phyloP scores from a whole-genome alignment of 2,113 vertebrate species.

The Baryphthengus martii region DNA sequence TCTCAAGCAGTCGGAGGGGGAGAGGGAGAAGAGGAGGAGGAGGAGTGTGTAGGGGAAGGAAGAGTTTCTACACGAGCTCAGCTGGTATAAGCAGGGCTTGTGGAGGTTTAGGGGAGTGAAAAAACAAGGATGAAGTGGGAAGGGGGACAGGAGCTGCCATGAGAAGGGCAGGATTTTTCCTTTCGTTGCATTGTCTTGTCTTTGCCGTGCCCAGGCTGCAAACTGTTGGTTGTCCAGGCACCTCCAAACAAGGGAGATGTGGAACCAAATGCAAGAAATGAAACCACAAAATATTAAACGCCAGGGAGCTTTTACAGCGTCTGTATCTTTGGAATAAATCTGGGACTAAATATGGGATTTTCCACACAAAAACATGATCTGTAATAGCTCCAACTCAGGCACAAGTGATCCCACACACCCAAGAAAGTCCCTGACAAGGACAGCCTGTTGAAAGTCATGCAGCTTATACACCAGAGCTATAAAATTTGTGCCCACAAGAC shows the following conservation, averaged over 20 bases:
- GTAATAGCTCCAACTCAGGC: background rate
- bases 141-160: background rate
- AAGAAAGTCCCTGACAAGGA: background rate
- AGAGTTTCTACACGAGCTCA: background rate
- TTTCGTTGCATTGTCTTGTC: background rate
- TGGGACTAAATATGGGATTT: background rate
- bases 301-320: rapidly evolving
- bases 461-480: background rate
- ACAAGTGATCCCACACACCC: background rate
- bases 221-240: background rate
- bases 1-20: background rate
- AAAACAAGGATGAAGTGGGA: background rate
- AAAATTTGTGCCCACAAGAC: background rate
- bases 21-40: background rate
- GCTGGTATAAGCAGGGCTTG: background rate
- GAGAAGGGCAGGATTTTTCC: background rate
- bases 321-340: background rate
- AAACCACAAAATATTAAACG: background rate
- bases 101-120: background rate
- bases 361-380: background rate
- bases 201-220: background rate
- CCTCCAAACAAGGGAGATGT: background rate
- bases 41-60: background rate
- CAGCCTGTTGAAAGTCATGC: background rate
- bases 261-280: background rate